Evolutionary conservation across 2,888 invertebrate species (phyloP), one percentile per base, ranked within the genome.

Genomic region (Gibbula magus): DNA sequence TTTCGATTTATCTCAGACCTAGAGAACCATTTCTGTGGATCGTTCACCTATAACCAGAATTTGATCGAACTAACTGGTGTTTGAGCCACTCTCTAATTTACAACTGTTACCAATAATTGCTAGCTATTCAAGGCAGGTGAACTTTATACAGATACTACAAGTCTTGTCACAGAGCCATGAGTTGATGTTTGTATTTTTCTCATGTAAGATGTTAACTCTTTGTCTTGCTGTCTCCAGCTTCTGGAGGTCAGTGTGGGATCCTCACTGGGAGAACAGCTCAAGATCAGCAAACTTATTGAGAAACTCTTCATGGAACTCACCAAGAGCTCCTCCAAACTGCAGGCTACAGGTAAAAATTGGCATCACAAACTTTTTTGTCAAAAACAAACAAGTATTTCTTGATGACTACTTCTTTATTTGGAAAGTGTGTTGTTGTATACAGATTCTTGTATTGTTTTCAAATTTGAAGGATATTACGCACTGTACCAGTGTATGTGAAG

Each of bases 261-360:
- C 5, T 75, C 87, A 0, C 79, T 89, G 79, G 88, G 86, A 1
- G 87, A 89, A 70, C 91, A 92, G 13, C 78, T 92, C 76, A 85
- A 90, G 54, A 85, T 91, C 32, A 84, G 84, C 20, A 88, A 89
- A 75, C 77, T 92, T 75, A 88, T 90, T 25, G 87, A 88, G 5
- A 91, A 91, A 77, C 89, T 91, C 80, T 91, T 92, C 86, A 86
- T 86, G 86, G 91, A 92, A 74, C 86, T 92, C 25, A 88, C 89
- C 7, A 89, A 90, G 77, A 80, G 84, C 35, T 82, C 88, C 10
- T 86, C 88, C 25, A 91, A 91, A 78, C 84, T 89, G 18, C 75
- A 88, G 51, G 82, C 91, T 5, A 88, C 91, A 85, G 91, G 92
- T 91, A 82, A 56, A 53, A 13, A 25, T 5, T 45, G 45, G 5